Evolutionary conservation across 1,140 invertebrate genomes (phyloP).

Genomic region (Plectrocnemia conspersa): DNA sequence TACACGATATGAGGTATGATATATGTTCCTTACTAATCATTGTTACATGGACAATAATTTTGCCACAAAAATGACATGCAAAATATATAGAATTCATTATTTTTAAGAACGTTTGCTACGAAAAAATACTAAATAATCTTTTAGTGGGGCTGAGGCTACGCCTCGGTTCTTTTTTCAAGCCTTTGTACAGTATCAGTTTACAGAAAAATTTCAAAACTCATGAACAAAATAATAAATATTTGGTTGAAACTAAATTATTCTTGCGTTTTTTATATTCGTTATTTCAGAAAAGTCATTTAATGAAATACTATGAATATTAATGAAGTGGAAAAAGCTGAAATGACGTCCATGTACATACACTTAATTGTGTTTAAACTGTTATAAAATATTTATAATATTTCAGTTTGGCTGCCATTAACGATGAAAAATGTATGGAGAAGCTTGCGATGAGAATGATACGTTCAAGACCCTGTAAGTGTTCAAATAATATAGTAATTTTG

Average conservation of each 20-base stretch:
- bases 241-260: not conserved
- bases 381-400: no score
- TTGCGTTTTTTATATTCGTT: not conserved
- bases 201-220: no score
- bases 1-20: constrained; percentile 9
- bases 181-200: no score
- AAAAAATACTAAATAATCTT: no score
- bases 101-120: no score
- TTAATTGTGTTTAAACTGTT: no score
- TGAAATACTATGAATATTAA: not conserved
- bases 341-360: not conserved
- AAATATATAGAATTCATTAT: no score
- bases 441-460: constrained; percentile 12
- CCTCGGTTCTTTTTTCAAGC: no score
- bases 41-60: no score
- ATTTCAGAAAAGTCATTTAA: not conserved
- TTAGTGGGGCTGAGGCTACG: no score
- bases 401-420: constrained; percentile 21
- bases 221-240: not conserved
- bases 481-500: not conserved
- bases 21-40: no score
- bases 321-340: not conserved
- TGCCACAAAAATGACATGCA: no score
- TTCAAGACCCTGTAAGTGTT: constrained; percentile 24
- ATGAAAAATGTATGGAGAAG: constrained; percentile 13